phyloP scores from a whole-genome alignment of 1,140 invertebrate species.

The Brachionus plicatilis region DNA sequence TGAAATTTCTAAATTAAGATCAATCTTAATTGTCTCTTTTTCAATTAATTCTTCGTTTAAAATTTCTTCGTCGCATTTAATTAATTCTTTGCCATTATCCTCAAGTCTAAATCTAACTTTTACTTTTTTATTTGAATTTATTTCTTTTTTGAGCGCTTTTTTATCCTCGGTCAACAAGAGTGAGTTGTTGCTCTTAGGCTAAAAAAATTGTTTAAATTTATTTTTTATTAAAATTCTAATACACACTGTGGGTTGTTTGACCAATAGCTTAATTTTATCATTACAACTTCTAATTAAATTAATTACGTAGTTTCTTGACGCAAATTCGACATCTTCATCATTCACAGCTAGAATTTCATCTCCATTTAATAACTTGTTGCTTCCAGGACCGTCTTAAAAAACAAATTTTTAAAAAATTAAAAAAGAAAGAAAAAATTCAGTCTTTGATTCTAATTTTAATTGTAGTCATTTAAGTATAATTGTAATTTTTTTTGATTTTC shows the following conservation, averaged over 20 bases:
- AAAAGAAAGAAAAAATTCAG: too few relatives aligned
- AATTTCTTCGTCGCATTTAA: slow-evolving; percentile 59
- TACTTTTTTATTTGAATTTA: slow-evolving; percentile 61
- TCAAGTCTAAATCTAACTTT: slow-evolving; percentile 34
- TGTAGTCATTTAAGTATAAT: too few relatives aligned
- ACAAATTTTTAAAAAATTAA: not conserved
- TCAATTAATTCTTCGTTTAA: slow-evolving; percentile 66
- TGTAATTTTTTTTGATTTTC: too few relatives aligned
- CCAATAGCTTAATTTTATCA: slow-evolving; percentile 39
- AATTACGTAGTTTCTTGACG: slow-evolving; percentile 80
- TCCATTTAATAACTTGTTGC: slow-evolving; percentile 75
- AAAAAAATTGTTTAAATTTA: slow-evolving; percentile 73
- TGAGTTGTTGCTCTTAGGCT: slow-evolving; percentile 66
- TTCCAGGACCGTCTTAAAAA: slow-evolving; percentile 74
- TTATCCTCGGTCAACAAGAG: slow-evolving; percentile 78
- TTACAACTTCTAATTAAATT: slow-evolving; percentile 63
- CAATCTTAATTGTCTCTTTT: slow-evolving; percentile 63
- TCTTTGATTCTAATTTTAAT: too few relatives aligned
- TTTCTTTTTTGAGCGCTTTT: slow-evolving; percentile 69
- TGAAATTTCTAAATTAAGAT: slow-evolving; percentile 73
- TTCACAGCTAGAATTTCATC: slow-evolving; percentile 83
- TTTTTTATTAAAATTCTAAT: slow-evolving; percentile 60
- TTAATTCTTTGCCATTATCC: not conserved
- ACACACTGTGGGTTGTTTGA: slow-evolving; percentile 30
- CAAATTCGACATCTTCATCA: slow-evolving; percentile 76